These are phyloP conservation scores for Eilema sororculum DNA, from an alignment of 2,888 invertebrate genomes.

Conservation along the genomic window DNA sequence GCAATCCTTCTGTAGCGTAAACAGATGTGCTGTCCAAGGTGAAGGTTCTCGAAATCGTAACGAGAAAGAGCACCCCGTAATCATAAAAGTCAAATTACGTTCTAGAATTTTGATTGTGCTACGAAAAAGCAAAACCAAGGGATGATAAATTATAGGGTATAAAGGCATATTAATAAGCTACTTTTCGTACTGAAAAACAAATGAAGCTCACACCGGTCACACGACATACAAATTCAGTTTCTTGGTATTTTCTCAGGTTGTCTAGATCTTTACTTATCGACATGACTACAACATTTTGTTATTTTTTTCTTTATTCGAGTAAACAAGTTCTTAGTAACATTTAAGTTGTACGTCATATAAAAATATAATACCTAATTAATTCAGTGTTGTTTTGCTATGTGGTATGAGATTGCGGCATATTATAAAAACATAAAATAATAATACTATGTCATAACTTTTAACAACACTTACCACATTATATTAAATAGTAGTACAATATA, in stretches of 20 bases:
- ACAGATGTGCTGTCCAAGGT: too few relatives aligned
- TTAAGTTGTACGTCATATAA: conserved; percentile 6
- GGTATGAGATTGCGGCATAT: not conserved
- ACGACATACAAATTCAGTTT: not conserved
- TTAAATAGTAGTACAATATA: too few relatives aligned
- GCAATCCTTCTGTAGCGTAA: too few relatives aligned
- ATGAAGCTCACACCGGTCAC: not conserved
- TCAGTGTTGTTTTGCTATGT: not conserved
- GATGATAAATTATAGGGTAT: too few relatives aligned
- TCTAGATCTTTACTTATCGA: not conserved
- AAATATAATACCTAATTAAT: not conserved
- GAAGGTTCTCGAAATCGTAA: too few relatives aligned
- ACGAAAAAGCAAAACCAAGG: too few relatives aligned
- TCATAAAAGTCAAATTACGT: too few relatives aligned
- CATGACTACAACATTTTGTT: conserved; percentile 3
- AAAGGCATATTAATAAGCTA: too few relatives aligned
- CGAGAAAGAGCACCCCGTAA: too few relatives aligned
- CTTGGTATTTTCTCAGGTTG: conserved; percentile 3
- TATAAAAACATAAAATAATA: conserved; percentile 9
- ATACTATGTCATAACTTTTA: not conserved
- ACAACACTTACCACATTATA: not conserved
- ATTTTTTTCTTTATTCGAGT: not conserved
- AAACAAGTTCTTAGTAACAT: not conserved
- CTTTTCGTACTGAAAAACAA: not conserved
- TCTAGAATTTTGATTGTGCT: too few relatives aligned